phyloP scores from a whole-genome alignment of 2,113 vertebrate genomes.

The Vanacampus margaritifer region DNA sequence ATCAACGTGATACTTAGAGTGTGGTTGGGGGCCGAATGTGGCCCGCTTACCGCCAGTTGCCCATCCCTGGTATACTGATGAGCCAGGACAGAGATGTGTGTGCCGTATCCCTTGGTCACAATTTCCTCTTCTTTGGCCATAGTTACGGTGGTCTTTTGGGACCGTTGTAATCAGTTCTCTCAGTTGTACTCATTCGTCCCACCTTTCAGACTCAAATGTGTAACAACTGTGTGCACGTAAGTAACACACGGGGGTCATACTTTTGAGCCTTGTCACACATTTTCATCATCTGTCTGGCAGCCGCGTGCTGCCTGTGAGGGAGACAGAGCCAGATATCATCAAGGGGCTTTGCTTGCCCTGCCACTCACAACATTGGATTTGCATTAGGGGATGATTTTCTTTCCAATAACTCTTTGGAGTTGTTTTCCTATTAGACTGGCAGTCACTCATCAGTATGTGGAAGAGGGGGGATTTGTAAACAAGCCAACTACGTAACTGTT shows the following conservation, averaged over 20 bases:
- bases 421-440: slow-evolving; percentile 35
- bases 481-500: slow-evolving; percentile 7
- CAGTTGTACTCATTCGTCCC: neutral
- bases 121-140: too few species aligned
- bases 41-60: too few species aligned
- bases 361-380: slow-evolving; percentile 49
- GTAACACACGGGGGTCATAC: neutral
- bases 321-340: slow-evolving; percentile 25
- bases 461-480: slow-evolving; percentile 17
- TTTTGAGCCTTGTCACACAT: slow-evolving; percentile 2
- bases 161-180: too few species aligned
- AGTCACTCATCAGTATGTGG: slow-evolving; percentile 35
- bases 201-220: neutral
- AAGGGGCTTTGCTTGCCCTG: slow-evolving; percentile 16
- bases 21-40: too few species aligned
- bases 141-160: too few species aligned
- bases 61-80: too few species aligned
- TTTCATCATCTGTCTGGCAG: slow-evolving; percentile 27
- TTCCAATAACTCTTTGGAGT: slow-evolving; percentile 37
- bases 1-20: too few species aligned
- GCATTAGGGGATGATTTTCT: slow-evolving; percentile 46
- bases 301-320: slow-evolving; percentile 21
- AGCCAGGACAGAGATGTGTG: too few species aligned
- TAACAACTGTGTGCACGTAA: neutral
- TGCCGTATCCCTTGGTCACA: too few species aligned